Evolutionary conservation across 2,113 vertebrate species (phyloP), one percentile per base, ranked within the genome.

Genomic region (Verasper variegatus): DNA sequence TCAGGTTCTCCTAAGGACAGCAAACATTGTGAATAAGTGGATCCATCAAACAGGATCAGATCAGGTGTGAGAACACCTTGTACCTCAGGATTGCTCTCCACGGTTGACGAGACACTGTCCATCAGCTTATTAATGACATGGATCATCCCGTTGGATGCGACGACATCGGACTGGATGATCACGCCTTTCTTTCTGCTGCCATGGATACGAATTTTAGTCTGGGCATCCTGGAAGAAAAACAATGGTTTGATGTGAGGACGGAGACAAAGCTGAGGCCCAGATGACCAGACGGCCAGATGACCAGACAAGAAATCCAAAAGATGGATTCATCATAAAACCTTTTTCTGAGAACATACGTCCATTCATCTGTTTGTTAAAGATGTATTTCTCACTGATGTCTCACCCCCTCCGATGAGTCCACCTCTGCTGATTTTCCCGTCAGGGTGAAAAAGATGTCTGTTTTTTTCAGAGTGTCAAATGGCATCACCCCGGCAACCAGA

Each of bases 91-190:
- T 92, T 91, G 63, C 96, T 94, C 68, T 94, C 78, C 74, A 98
- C 93, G 0, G 92, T 94, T 56, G 97, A 91, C 0, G 86, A 59
- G 10, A 95, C 49, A 0, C 83, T 93, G 84, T 97, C 96, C 95
- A 99, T 94, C 63, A 97, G 90, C 87, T 93, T 96, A 73, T 94
- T 96, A 15, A 97, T 93, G 67, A 99, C 89, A 68, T 99, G 97
- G 62, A 99, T 86, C 73, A 98, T 92, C 58, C 98, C 97, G 5
- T 99, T 99, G 47, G 96, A 96, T 35, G 97, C 96, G 15, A 95
- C 51, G 8, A 98, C 70, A 76, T 98, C 91, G 0, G 95, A 90
- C 62, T 95, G 90, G 45, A 97, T 8, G 62, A 99, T 84, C 27
- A 79, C 89, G 2, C 88, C 95, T 79, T 90, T 96, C 58, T 78